phyloP scores from a whole-genome alignment of 1,140 invertebrate genomes.

The Lasioglossum albipes region DNA sequence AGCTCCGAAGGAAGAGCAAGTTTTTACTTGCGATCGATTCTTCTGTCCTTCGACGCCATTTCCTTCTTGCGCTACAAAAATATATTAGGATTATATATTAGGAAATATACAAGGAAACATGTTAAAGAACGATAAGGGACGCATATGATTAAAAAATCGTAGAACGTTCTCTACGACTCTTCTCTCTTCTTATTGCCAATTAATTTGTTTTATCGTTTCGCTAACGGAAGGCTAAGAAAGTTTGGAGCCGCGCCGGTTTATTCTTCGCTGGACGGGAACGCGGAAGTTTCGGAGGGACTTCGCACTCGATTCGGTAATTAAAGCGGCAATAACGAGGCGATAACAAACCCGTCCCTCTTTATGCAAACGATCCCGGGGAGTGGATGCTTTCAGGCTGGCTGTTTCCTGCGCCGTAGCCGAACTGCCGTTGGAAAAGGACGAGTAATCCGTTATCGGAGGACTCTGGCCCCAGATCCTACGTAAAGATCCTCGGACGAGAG shows the following conservation, averaged over 20 bases:
- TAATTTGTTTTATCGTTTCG: too few relatives aligned
- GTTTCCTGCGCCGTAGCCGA: neutral
- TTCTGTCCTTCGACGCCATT: too few relatives aligned
- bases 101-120: too few relatives aligned
- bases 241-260: neutral
- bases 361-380: slow-evolving; percentile 2
- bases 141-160: too few relatives aligned
- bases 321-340: slow-evolving; percentile 17
- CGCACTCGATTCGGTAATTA: slow-evolving; percentile 20
- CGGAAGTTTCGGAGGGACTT: neutral
- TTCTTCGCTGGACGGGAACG: neutral
- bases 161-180: too few relatives aligned
- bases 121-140: too few relatives aligned
- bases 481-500: neutral
- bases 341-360: slow-evolving; percentile 7
- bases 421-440: neutral
- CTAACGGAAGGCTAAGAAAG: too few relatives aligned
- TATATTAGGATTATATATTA: too few relatives aligned
- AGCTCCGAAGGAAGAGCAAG: too few relatives aligned
- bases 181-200: too few relatives aligned
- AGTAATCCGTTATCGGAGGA: slow-evolving; percentile 24
- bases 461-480: neutral
- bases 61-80: too few relatives aligned
- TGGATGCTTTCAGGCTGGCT: neutral
- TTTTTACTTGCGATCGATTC: too few relatives aligned